Conservation (phyloP, 2,888 invertebrate species). For the Drosophila hamatofila region DNA sequence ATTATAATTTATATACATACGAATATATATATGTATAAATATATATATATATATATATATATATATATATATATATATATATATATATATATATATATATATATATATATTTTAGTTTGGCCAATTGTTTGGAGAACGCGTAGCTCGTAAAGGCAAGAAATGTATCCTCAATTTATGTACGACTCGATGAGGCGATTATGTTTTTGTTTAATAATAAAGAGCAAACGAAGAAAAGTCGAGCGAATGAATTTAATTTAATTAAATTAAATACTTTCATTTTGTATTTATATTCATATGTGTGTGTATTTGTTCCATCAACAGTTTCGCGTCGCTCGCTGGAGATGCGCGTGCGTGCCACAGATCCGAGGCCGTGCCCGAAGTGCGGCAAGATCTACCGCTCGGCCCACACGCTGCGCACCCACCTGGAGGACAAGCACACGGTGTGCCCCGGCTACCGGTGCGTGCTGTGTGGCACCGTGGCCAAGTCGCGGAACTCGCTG, state of each 20-base stretch:
- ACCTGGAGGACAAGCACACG: constrained; percentile 96
- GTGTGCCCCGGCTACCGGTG: constrained; percentile 96
- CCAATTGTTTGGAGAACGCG: constrained; percentile 63
- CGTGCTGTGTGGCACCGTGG: constrained; percentile 96
- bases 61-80: not conserved
- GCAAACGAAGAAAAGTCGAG: constrained; percentile 67
- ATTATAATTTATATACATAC: constrained; percentile 45
- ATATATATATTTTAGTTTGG: constrained; percentile 63
- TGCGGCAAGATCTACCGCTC: constrained; percentile 97
- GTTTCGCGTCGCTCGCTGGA: constrained; percentile 93
- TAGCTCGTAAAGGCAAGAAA: constrained; percentile 41
- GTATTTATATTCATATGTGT: not conserved
- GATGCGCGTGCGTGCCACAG: constrained; percentile 95
- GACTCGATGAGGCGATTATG: constrained; percentile 69
- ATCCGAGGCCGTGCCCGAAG: constrained; percentile 96
- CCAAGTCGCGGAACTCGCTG: constrained; percentile 95
- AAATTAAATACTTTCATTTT: not conserved
- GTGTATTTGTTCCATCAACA: constrained; percentile 71
- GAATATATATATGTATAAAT: not conserved
- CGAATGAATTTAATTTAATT: not conserved
- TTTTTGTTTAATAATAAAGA: constrained; percentile 78
- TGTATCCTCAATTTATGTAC: constrained; percentile 71
- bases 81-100: constrained; percentile 19
- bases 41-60: not conserved
- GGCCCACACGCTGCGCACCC: constrained; percentile 95